Base-by-base conservation (phyloP, 2,888 invertebrate species). In the Oscheius sp. region DNA sequence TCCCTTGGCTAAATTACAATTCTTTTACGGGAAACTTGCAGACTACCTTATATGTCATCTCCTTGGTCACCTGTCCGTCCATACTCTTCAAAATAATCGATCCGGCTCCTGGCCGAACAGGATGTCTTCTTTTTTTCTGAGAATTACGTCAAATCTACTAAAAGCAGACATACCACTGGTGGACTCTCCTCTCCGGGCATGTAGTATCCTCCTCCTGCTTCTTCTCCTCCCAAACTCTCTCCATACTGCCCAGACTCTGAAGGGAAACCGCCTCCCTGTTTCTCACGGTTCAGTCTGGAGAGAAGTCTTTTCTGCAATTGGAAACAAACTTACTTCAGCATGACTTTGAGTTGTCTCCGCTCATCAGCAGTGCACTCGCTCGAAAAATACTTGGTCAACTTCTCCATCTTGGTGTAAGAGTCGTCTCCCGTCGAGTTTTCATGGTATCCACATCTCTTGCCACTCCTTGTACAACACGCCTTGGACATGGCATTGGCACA, bases 401-500 rank as follows among this genome's bases (percentile, higher is more conserved):
- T 72, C 53, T 72, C 72, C 72, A 72, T 60, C 62, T 72, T 72
- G 32, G 53, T 11, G 48, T 74, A 74, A 32, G 58, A 58, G 35
- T 74, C 74, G 29, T 74, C 74, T 32, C 74, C 74, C 1, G 58
- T 33, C 4, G 66, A 33, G 37, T 37, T 35, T n/a, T 66, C 53
- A 55, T 81, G 81, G 51, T 75, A 81, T 21, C 50, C 42, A 65
- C 81, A 81, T 3, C 50, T 32, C 1, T n/a, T n/a, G 4, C 42
- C 21, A 7, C 73, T 75, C 3, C 66, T 62, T 7, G 11, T 65
- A 65, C 81, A 81, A n/a, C 81, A 81, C 29, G 42, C 50, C 32
- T 70, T 50, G 1, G 81, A 76, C 81, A 81, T 81, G 3, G 55
- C 29, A 13, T 79, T 81, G 4, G 70, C 1, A 63, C 81, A 81